These are phyloP conservation scores for Cotesia vestalis DNA, from an alignment of 1,140 invertebrate genomes.

Conservation along the genomic window DNA sequence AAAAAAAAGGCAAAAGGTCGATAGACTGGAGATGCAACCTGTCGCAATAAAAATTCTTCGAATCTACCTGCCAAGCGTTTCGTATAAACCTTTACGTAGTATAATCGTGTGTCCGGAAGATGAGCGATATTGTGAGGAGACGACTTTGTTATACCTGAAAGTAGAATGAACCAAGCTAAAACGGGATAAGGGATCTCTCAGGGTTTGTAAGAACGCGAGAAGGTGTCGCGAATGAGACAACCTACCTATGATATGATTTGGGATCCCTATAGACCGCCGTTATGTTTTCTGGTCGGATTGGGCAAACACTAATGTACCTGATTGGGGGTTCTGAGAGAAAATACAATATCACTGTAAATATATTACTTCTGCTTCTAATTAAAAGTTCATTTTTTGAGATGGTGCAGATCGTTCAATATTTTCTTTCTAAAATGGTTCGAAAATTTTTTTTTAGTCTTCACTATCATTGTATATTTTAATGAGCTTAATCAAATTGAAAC, in stretches of 20 bases:
- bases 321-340: constrained; percentile 39
- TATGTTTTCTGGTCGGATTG: constrained; percentile 37
- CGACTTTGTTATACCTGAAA: constrained; percentile 22
- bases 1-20: constrained; percentile 34
- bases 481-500: no score
- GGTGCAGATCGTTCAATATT: constrained; percentile 45
- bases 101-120: constrained; percentile 35
- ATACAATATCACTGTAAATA: background rate
- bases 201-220: constrained; percentile 44
- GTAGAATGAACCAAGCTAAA: constrained; percentile 8
- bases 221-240: constrained; percentile 49
- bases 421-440: background rate
- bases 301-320: constrained; percentile 44
- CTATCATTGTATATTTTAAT: no score
- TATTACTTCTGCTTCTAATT: background rate
- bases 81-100: constrained; percentile 19
- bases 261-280: background rate
- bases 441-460: background rate
- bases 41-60: constrained; percentile 53
- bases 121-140: constrained; percentile 16
- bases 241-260: constrained; percentile 2
- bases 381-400: constrained; percentile 52
- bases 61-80: constrained; percentile 36
- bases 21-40: constrained; percentile 51
- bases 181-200: background rate